Evolutionary conservation across 2,797 vertebrate species (phyloP), one percentile per base, ranked within the genome.

Genomic region (Gymnoscopelus braueri): DNA sequence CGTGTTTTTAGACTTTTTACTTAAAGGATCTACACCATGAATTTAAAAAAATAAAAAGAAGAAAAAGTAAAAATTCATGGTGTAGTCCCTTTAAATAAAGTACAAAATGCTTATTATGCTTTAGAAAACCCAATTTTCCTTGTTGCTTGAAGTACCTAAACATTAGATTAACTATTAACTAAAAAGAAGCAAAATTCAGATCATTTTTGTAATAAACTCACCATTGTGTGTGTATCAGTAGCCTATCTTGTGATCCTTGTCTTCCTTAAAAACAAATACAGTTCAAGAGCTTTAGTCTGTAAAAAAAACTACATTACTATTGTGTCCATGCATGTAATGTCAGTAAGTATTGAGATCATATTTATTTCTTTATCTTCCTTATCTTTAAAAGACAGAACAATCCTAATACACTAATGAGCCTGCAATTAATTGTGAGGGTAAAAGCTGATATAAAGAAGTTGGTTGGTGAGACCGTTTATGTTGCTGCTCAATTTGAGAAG

Each of bases 401-500:
- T 63, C 1, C 29, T 55, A 55, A 52, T 5, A 8, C 15, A 0
- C 19, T 6, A 4, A 0, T 47, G 15, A 12, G 44, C 9, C 12
- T 48, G 24, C 47, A 65, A 35, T 59, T 15, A 51, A 59, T 65
- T 23, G 53, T 59, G n/a, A 58, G 71, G 59, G 14, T 3, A 58
- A 23, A 4, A 60, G 39, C 12, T 54, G 26, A 0, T 39, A 5
- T 60, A 0, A 56, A 13, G 0, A 63, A 15, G 14, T 54, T 4
- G 12, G 4, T 5, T 26, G 0, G 3, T 15, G n/a, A 65, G 35
- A 75, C 63, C 72, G 5, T 24, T 39, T 50, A 9, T 0, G 2
- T 5, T 12, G 1, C 8, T 44, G 7, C 9, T 61, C 4, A 77
- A 72, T 67, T 79, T 59, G 74, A 78, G 91, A 93, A 92, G 87